phyloP scores from a whole-genome alignment of 2,113 vertebrate species.

The Xiphophorus couchianus region DNA sequence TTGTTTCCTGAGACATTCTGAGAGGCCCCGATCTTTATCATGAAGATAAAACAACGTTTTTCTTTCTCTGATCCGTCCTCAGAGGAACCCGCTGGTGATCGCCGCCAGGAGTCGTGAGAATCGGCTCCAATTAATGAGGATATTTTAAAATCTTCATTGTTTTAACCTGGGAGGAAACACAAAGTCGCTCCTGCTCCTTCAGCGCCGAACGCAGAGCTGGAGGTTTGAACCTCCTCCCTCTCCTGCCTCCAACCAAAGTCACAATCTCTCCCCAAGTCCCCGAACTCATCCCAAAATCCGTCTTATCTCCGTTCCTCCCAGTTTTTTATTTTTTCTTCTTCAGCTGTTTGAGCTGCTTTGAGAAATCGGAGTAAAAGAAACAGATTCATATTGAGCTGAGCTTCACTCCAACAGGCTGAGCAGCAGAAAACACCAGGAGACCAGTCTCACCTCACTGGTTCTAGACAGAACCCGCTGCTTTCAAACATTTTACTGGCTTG shows the following conservation, averaged over 20 bases:
- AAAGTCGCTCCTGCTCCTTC: background rate
- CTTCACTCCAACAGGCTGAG: slow-evolving; percentile 1
- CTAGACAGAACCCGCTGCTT: too few relatives aligned
- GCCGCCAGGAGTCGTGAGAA: background rate
- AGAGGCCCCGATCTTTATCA: background rate
- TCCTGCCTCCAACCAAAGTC: slow-evolving; percentile 17
- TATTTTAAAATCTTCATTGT: background rate
- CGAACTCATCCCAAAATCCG: slow-evolving; percentile 58
- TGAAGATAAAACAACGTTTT: background rate
- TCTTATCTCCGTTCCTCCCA: slow-evolving; percentile 48
- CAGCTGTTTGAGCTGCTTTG: background rate
- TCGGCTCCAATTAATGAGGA: background rate
- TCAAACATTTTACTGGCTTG: too few relatives aligned
- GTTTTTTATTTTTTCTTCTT: background rate
- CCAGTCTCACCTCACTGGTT: too few relatives aligned
- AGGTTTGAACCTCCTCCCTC: slow-evolving; percentile 22
- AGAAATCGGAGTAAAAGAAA: slow-evolving; percentile 18
- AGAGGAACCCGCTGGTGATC: background rate
- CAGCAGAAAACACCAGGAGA: background rate
- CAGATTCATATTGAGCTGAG: slow-evolving; percentile 12
- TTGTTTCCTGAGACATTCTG: background rate
- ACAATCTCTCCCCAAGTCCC: slow-evolving; percentile 49
- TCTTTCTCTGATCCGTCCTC: background rate
- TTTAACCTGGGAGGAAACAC: background rate
- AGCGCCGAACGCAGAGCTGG: slow-evolving; percentile 3